Conservation (phyloP, 1,140 invertebrate species). For the Cydia strobilella region DNA sequence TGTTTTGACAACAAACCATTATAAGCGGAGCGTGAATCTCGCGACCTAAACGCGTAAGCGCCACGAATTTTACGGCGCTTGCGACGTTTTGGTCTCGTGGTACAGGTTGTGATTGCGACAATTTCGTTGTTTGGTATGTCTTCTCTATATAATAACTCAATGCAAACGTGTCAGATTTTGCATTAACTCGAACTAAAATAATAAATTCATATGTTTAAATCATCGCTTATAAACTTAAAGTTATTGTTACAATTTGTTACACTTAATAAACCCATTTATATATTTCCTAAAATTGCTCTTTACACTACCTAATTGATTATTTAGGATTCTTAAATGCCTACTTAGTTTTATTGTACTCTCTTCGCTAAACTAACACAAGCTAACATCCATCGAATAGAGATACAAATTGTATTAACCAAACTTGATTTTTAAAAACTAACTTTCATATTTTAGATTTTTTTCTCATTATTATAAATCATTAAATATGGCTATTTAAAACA, state of each 20-base stretch:
- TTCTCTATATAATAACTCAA: no score
- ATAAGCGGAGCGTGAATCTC: no score
- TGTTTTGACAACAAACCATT: no score
- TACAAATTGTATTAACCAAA: background rate
- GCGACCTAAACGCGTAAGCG: no score
- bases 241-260: background rate
- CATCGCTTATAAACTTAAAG: slow-evolving; percentile 1
- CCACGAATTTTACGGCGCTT: no score
- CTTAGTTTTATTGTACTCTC: slow-evolving; percentile 71
- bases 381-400: slow-evolving; percentile 28
- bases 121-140: no score
- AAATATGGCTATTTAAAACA: no score
- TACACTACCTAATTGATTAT: slow-evolving; percentile 10
- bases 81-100: no score
- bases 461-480: no score
- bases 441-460: no score
- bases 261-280: background rate
- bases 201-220: background rate
- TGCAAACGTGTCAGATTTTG: background rate
- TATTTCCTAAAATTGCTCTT: slow-evolving; percentile 28
- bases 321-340: slow-evolving; percentile 54
- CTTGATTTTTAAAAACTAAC: no score
- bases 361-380: slow-evolving; percentile 54
- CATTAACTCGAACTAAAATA: background rate
- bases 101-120: no score